These are phyloP conservation scores for Ferdinandea cuprea DNA, from an alignment of 2,888 invertebrate genomes.

Conservation along the genomic window DNA sequence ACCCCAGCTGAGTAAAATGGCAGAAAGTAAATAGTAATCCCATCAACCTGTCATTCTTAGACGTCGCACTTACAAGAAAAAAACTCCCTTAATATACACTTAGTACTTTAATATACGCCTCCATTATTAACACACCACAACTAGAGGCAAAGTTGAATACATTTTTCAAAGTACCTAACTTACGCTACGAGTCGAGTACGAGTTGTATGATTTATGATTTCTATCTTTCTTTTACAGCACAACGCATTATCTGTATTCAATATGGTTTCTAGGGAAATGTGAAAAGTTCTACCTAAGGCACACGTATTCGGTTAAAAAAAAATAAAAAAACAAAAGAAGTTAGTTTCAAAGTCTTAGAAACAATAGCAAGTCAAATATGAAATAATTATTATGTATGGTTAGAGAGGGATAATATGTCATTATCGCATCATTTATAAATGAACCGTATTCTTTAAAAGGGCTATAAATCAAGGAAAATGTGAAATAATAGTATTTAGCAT, in stretches of 20 bases:
- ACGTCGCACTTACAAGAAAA: constrained; percentile 9
- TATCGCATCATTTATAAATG: too few relatives aligned
- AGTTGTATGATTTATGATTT: constrained; percentile 35
- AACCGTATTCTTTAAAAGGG: too few relatives aligned
- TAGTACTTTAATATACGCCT: not conserved
- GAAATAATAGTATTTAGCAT: too few relatives aligned
- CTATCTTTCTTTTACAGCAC: not conserved
- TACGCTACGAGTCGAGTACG: too few relatives aligned
- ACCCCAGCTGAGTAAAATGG: not conserved
- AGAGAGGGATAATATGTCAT: too few relatives aligned
- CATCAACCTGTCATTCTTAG: constrained; percentile 27
- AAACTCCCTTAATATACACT: constrained; percentile 1
- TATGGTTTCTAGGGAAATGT: constrained; percentile 23
- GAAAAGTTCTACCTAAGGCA: constrained; percentile 3
- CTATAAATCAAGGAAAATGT: too few relatives aligned
- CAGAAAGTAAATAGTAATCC: constrained; percentile 14
- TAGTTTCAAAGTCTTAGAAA: too few relatives aligned
- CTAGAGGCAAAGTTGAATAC: constrained; percentile 27
- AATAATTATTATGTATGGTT: too few relatives aligned
- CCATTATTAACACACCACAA: not conserved
- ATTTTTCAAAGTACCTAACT: constrained; percentile 22
- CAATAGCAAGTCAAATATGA: too few relatives aligned
- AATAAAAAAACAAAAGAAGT: too few relatives aligned
- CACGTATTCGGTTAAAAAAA: not conserved
- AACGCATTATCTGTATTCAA: constrained; percentile 12